Percentiles rank a stretch among this genome's conserved stretches.
Evolutionary conservation across 2,888 invertebrate species (phyloP).

Genomic region (Pseudanteris insignis): DNA sequence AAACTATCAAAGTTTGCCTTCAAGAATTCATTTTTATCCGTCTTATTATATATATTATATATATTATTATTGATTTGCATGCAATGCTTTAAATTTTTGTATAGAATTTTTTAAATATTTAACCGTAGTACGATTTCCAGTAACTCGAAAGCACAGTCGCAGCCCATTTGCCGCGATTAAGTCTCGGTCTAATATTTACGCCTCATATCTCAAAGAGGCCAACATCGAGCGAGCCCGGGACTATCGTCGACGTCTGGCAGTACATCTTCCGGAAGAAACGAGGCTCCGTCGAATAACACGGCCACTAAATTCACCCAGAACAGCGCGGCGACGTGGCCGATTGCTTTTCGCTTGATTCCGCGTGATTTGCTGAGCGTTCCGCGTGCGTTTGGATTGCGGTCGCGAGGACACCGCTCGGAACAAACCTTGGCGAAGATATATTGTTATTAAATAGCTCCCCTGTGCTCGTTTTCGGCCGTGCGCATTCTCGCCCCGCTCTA

Average conservation of each 20-base stretch:
- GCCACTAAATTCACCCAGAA: slow-evolving; percentile 53
- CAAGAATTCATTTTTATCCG: too few relatives aligned
- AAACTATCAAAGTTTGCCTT: too few relatives aligned
- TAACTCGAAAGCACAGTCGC: too few relatives aligned
- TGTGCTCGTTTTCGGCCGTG: slow-evolving; percentile 52
- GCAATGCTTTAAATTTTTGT: too few relatives aligned
- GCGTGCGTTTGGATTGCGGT: slow-evolving; percentile 20
- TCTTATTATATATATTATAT: too few relatives aligned
- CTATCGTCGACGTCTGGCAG: slow-evolving; percentile 14
- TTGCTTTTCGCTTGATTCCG: slow-evolving; percentile 30
- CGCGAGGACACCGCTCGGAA: slow-evolving; percentile 34
- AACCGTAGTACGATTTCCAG: too few relatives aligned
- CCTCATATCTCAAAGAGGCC: too few relatives aligned
- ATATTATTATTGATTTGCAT: too few relatives aligned
- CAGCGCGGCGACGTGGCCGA: slow-evolving; percentile 41
- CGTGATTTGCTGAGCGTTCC: slow-evolving; percentile 23
- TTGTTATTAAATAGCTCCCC: slow-evolving; percentile 66
- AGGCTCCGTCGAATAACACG: slow-evolving; percentile 51
- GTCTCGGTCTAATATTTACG: too few relatives aligned
- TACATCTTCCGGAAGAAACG: slow-evolving; percentile 20
- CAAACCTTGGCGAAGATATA: slow-evolving; percentile 62
- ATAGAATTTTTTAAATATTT: too few relatives aligned
- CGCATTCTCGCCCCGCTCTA: slow-evolving; percentile 53
- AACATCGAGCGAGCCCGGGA: too few relatives aligned
- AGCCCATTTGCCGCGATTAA: too few relatives aligned